Conservation (phyloP, 2,113 vertebrate genomes). For the Lichenostomus cassidix region DNA sequence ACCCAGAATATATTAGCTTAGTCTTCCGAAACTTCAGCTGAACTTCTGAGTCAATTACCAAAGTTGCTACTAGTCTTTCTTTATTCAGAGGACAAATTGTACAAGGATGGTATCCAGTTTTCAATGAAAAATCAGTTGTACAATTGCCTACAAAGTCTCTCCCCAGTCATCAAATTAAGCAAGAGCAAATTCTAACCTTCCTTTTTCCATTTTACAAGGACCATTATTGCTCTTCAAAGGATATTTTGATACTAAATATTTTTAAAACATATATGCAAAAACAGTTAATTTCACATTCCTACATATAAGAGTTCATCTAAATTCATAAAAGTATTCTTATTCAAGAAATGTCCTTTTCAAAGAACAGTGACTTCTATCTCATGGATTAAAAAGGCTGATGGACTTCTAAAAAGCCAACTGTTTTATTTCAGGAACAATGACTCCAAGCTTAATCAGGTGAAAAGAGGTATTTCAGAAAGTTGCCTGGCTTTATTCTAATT, state of each 20-base stretch:
- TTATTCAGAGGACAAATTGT: background rate
- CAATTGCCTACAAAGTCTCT: background rate
- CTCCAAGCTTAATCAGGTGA: constrained; percentile 21
- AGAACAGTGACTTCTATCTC: background rate
- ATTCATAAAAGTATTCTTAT: background rate
- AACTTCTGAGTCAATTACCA: background rate
- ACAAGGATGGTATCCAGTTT: background rate
- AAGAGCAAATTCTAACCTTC: background rate
- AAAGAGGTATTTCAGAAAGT: constrained; percentile 1
- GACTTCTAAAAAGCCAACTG: background rate
- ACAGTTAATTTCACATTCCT: background rate
- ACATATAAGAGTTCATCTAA: background rate
- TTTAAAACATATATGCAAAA: background rate
- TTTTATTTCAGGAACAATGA: background rate
- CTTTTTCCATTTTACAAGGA: background rate
- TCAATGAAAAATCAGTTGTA: background rate
- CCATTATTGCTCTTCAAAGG: background rate
- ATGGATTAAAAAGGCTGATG: fast-evolving
- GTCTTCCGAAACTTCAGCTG: background rate
- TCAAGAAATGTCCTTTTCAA: background rate
- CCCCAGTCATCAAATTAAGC: background rate
- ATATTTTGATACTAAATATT: background rate
- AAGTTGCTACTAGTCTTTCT: background rate
- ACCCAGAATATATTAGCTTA: background rate
- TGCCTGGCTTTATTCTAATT: background rate